Base-by-base conservation (phyloP, 1,140 invertebrate genomes). In the Lasioglossum albipes region DNA sequence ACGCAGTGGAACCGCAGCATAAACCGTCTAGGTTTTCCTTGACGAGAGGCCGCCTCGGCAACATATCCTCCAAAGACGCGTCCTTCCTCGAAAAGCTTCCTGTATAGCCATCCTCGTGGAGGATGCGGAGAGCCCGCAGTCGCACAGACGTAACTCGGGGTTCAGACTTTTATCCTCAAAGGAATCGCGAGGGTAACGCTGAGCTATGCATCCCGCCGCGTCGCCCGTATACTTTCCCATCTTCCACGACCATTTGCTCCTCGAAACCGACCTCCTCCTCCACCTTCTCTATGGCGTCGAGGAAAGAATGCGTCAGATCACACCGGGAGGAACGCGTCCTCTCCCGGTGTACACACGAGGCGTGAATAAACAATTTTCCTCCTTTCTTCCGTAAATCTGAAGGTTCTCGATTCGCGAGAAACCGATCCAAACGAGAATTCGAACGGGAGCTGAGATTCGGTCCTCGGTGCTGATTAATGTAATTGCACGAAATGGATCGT, bases 111-210 rank as follows among this genome's bases (percentile, higher is more conserved):
- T 54, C 52, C 52, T 54, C 18, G 5, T 20, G 6, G 18, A 10
- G 41, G 20, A 22, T 5, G 12, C 45, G 2, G 5, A 36, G n/a
- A 72, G 9, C 36, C 36, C 12, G 20, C n/a, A 41, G 41, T 65
- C 18, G 54, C 57, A 13, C 36, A 27, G 16, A 61, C 54, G 54
- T 71, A 52, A 22, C 36, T 49, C 20, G 64, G 20, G 41, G 41
- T 66, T 66, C 64, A 66, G 64, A 42, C n/a, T 64, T 31, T 42
- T 73, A 68, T 45, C 22, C 52, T 68, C 64, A n/a, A 16, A 76
- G 65, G 41, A 59, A 59, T 57, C 36, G 31, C 65, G 10, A 42
- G 45, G 18, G 49, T 68, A 76, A 76, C 65, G 49, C n/a, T 59
- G 65, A 76, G 74, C 74, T 75, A 67, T 59, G 64, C 64, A 18